These are phyloP conservation scores for Cardiocondyla obscurior DNA, from an alignment of 1,140 invertebrate genomes.

Conservation along the genomic window DNA sequence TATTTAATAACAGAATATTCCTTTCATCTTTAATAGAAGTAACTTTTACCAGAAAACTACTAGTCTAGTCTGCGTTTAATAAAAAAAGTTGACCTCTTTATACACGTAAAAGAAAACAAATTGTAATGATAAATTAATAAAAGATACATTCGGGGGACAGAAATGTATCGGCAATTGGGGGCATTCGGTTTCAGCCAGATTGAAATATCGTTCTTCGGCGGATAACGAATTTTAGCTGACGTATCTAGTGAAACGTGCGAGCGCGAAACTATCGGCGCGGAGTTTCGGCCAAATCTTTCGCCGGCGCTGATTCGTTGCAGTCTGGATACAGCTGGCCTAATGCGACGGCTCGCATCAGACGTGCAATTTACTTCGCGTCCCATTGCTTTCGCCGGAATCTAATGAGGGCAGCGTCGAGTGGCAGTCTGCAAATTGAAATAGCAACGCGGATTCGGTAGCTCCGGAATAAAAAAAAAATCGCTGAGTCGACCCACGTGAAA, in stretches of 20 bases:
- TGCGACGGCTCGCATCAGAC: conserved; percentile 57
- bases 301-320: not conserved
- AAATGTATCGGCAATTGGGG: not conserved
- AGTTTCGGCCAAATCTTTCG: conserved; percentile 41
- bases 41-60: no score
- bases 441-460: conserved; percentile 29
- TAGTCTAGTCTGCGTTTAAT: not conserved
- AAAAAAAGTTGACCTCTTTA: not conserved
- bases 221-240: conserved; percentile 34
- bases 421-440: conserved; percentile 59
- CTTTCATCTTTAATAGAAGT: not conserved
- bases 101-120: not conserved
- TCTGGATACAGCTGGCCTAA: conserved; percentile 56
- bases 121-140: not conserved
- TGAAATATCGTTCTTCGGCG: conserved; percentile 6
- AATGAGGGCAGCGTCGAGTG: conserved; percentile 55
- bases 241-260: not conserved
- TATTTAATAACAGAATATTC: not conserved
- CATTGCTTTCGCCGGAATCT: conserved; percentile 46
- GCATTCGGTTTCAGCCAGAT: not conserved
- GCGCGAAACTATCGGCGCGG: conserved; percentile 25
- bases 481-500: not conserved
- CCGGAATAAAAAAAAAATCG: conserved; percentile 42
- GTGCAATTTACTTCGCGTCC: conserved; percentile 58
- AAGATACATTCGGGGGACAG: not conserved